phyloP scores from a whole-genome alignment of 2,113 vertebrate genomes.

The Istiophorus platypterus region DNA sequence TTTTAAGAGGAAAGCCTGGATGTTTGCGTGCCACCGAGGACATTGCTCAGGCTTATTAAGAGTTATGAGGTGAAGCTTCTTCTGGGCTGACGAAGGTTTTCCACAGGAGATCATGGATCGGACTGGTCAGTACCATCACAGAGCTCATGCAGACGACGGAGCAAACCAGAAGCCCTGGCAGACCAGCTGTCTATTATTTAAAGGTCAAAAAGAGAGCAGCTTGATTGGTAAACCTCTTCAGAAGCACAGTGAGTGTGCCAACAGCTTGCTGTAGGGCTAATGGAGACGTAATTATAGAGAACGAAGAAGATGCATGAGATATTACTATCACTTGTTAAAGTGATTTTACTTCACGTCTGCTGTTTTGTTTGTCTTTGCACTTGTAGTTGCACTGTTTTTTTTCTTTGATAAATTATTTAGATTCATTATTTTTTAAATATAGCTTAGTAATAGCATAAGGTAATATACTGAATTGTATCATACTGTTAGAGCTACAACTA shows the following conservation, averaged over 20 bases:
- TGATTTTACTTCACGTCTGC: background rate
- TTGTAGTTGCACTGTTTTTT: background rate
- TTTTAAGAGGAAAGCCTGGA: background rate
- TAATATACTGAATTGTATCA: background rate
- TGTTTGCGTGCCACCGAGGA: slow-evolving; percentile 19
- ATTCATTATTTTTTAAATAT: background rate
- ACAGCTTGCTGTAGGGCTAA: background rate
- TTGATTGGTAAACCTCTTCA: slow-evolving; percentile 22
- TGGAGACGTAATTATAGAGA: background rate
- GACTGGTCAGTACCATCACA: slow-evolving; percentile 65
- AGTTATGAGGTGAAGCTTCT: slow-evolving; percentile 61
- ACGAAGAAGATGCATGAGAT: background rate
- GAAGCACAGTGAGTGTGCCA: background rate
- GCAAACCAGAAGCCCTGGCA: slow-evolving; percentile 29
- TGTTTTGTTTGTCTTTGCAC: background rate
- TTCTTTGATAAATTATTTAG: slow-evolving; percentile 4
- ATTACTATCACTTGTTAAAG: background rate
- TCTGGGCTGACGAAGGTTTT: slow-evolving; percentile 59
- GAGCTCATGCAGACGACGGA: slow-evolving; percentile 51
- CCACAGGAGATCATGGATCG: slow-evolving; percentile 56
- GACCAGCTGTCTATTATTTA: slow-evolving; percentile 55
- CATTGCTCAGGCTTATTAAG: slow-evolving; percentile 32
- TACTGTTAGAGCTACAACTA: background rate
- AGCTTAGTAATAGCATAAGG: background rate
- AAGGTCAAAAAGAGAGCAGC: slow-evolving; percentile 66